Evolutionary conservation across 2,888 invertebrate genomes (phyloP).

Genomic region (Cecidostiba fungosa): DNA sequence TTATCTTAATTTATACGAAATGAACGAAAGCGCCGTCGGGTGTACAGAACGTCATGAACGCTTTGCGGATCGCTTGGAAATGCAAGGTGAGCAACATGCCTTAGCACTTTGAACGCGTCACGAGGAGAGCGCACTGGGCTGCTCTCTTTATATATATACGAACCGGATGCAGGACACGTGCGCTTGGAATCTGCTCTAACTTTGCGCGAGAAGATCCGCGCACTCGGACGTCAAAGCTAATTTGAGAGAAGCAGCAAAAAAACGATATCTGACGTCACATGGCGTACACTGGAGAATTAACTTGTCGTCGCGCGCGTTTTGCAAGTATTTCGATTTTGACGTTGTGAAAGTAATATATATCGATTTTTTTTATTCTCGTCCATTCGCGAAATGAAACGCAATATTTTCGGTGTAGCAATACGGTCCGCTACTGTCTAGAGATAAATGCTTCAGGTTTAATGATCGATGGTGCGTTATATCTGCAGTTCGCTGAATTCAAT

Average conservation of each 20-base stretch:
- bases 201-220: constrained; percentile 39
- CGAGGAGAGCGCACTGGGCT: neutral
- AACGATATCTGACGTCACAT: neutral
- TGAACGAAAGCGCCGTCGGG: neutral
- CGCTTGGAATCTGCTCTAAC: constrained; percentile 55
- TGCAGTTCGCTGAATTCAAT: neutral
- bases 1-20: neutral
- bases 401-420: neutral
- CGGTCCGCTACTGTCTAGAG: neutral
- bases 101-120: constrained; percentile 20
- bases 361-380: no score
- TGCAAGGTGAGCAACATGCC: constrained; percentile 18
- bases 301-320: no score
- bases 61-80: constrained; percentile 6
- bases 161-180: constrained; percentile 65
- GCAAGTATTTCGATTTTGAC: no score
- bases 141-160: constrained; percentile 62
- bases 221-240: constrained; percentile 28
- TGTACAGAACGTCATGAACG: neutral
- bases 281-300: neutral
- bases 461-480: neutral
- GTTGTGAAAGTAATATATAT: no score
- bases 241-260: neutral
- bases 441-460: neutral
- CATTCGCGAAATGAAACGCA: neutral